These are phyloP conservation scores for Drosophila guanche DNA, from an alignment of 1,140 invertebrate species.

Conservation along the genomic window DNA sequence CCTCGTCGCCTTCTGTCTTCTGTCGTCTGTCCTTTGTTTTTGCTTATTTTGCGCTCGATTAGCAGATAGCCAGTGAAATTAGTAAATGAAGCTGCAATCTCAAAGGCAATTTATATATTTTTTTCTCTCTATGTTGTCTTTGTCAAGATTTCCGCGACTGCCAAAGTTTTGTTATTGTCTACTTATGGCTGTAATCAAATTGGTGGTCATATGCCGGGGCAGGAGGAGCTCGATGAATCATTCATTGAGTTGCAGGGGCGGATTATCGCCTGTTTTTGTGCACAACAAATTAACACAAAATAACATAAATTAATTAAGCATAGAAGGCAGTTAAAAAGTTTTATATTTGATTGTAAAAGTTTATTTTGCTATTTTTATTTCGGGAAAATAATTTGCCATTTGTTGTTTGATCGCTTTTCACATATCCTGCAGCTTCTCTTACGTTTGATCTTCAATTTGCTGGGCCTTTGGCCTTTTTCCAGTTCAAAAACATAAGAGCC, in stretches of 20 bases:
- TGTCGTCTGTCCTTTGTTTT: constrained; percentile 57
- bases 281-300: constrained; percentile 24
- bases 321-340: background rate
- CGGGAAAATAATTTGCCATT: background rate
- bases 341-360: too few relatives aligned
- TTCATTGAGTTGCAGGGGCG: constrained; percentile 18
- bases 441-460: constrained; percentile 70
- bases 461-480: constrained; percentile 31
- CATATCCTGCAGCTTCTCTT: constrained; percentile 1
- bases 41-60: constrained; percentile 81
- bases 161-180: constrained; percentile 52
- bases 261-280: constrained; percentile 36
- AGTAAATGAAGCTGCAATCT: constrained; percentile 81
- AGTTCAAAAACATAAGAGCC: constrained; percentile 54
- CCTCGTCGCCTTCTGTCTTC: background rate
- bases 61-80: constrained; percentile 77
- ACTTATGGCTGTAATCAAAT: constrained; percentile 75
- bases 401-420: constrained; percentile 3
- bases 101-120: constrained; percentile 74
- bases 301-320: constrained; percentile 12
- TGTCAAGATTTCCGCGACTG: constrained; percentile 24
- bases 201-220: constrained; percentile 43
- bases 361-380: background rate
- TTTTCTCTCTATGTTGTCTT: constrained; percentile 13
- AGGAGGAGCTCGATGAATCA: constrained; percentile 49